Conservation (phyloP, 2,113 vertebrate species). For the Eolophus roseicapilla region DNA sequence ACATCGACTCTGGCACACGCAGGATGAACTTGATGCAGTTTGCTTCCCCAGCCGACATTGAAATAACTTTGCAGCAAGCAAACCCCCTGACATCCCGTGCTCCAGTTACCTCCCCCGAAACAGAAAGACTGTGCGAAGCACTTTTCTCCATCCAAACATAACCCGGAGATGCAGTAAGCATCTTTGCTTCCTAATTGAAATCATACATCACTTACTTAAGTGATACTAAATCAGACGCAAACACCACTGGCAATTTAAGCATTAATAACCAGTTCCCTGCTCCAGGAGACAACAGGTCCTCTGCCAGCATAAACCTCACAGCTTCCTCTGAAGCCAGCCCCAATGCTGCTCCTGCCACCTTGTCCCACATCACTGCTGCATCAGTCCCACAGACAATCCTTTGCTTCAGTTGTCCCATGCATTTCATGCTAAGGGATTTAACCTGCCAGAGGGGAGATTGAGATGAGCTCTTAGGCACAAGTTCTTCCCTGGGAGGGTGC, state of each 20-base stretch:
- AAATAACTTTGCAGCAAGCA: constrained; percentile 47
- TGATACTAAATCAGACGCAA: constrained; percentile 57
- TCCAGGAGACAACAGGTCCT: constrained; percentile 22
- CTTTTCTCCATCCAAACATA: constrained; percentile 61
- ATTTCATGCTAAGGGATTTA: background rate
- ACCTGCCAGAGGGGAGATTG: background rate
- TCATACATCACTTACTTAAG: constrained; percentile 64
- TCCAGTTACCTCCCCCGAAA: constrained; percentile 39
- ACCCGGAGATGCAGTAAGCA: constrained; percentile 57
- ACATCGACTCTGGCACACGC: accelerated
- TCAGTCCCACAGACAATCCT: accelerated
- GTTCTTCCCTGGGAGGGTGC: too few species aligned
- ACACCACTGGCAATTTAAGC: background rate
- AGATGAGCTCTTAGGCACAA: too few species aligned
- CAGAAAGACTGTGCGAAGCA: constrained; percentile 52
- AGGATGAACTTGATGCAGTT: background rate
- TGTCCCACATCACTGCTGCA: background rate
- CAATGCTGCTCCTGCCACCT: background rate
- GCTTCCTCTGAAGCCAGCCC: background rate
- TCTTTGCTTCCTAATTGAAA: constrained; percentile 70
- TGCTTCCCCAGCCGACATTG: constrained; percentile 12
- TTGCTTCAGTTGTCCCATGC: background rate
- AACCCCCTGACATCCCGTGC: background rate
- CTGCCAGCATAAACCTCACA: accelerated
- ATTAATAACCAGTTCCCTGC: background rate